Evolutionary conservation across 2,888 invertebrate genomes (phyloP), one percentile per base, ranked within the genome.

Genomic region (Ochropacha duplaris): DNA sequence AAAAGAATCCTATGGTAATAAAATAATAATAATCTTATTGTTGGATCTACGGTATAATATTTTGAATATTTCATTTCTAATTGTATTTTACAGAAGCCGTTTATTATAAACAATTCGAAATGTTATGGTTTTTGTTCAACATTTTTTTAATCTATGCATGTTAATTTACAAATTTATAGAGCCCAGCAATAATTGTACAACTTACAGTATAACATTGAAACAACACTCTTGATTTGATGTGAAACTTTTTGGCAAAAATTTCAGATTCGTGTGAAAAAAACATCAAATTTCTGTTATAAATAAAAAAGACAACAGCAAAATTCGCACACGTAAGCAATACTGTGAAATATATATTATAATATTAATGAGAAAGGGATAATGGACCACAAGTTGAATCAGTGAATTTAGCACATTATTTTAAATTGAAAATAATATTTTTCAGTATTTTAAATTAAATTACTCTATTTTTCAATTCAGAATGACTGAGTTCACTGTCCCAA

Each of bases 271-370:
- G 11, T 26, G n/a, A 56, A 63, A 69, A 65, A 66, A 58, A 66
- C 59, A 71, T 68, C 62, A 58, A 52, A 69, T 61, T 66, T 58
- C 55, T 51, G n/a, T 54, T 65, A 58, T 55, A 52, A 63, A 36
- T 52, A 56, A 56, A 59, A 60, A 68, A 77, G 83, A 81, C 79
- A 87, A 87, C 87, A 87, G 87, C 87, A 72, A 86, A 84, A 84
- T 80, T 83, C 79, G 64, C 58, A 61, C 79, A 71, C 69, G 64
- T 65, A 54, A 59, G 51, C 55, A 73, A 67, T 59, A 72, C 60
- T 65, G 65, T 58, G 49, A 56, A 44, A 44, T n/a, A 36, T 19
- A 19, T 44, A 44, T 19, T n/a, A 19, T 19, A 19, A 6, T 19
- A n/a, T 9, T 19, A 19, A 44, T 14, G 44, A 9, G 16, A 9